Evolutionary conservation across 2,797 vertebrate genomes (phyloP).

Genomic region (Hoplostethus atlanticus): DNA sequence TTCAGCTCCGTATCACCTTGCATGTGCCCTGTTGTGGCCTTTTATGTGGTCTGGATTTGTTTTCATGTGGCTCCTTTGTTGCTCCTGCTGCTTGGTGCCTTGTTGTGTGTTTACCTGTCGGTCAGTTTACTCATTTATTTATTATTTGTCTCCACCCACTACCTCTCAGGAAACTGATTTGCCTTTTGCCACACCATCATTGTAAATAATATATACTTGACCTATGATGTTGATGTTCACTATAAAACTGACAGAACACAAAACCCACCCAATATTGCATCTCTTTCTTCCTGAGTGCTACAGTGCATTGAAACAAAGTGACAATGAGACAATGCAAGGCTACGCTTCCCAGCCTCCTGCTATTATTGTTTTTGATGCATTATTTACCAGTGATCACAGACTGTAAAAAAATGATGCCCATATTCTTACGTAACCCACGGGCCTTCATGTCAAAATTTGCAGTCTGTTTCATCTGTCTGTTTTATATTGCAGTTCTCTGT

Average conservation of each 20-base stretch:
- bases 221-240: neutral
- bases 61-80: neutral
- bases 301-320: constrained; percentile 19
- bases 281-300: constrained; percentile 5
- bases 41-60: neutral
- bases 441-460: constrained; percentile 7
- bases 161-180: neutral
- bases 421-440: constrained; percentile 11
- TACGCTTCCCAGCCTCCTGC: neutral
- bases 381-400: constrained; percentile 35
- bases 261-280: constrained; percentile 13
- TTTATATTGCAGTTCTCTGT: constrained; percentile 84
- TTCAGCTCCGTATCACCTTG: neutral
- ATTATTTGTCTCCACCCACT: neutral
- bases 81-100: constrained; percentile 1
- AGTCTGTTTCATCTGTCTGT: constrained; percentile 36
- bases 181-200: no score
- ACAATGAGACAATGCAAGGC: neutral
- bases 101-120: neutral
- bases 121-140: constrained; percentile 22
- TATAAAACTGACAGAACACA: constrained; percentile 18
- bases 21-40: no score
- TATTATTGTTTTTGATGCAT: constrained; percentile 12
- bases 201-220: neutral
- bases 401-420: constrained; percentile 3